These are phyloP conservation scores for Cherax destructor DNA, from an alignment of 1,140 invertebrate genomes.

Conservation along the genomic window DNA sequence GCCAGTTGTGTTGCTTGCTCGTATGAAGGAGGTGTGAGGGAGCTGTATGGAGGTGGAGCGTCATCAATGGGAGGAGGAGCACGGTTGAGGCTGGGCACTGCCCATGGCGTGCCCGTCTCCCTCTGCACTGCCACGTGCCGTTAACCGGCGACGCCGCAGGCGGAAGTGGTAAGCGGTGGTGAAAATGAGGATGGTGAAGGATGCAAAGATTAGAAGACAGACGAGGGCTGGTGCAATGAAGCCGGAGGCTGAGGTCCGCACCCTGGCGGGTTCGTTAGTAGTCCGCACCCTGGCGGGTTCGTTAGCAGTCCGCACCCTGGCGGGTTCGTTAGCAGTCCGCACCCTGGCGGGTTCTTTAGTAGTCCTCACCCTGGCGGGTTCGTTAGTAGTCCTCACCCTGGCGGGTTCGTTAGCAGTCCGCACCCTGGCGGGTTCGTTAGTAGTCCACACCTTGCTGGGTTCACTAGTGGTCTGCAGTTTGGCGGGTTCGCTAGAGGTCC, in stretches of 20 bases:
- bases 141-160: background rate
- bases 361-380: too few species aligned
- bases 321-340: background rate
- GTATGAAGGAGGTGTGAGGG: slow-evolving; percentile 27
- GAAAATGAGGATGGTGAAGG: background rate
- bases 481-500: too few species aligned
- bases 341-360: background rate
- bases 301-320: background rate
- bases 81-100: background rate
- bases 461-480: too few species aligned
- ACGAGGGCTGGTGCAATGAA: too few species aligned
- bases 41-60: slow-evolving; percentile 2
- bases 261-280: background rate
- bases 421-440: too few species aligned
- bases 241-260: background rate
- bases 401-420: too few species aligned
- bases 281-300: background rate
- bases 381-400: too few species aligned
- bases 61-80: background rate
- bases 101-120: background rate
- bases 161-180: background rate
- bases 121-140: background rate
- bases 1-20: slow-evolving; percentile 7
- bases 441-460: too few species aligned
- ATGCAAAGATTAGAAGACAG: background rate